Conservation (phyloP, 2,888 invertebrate genomes). For the Sesia bembeciformis region DNA sequence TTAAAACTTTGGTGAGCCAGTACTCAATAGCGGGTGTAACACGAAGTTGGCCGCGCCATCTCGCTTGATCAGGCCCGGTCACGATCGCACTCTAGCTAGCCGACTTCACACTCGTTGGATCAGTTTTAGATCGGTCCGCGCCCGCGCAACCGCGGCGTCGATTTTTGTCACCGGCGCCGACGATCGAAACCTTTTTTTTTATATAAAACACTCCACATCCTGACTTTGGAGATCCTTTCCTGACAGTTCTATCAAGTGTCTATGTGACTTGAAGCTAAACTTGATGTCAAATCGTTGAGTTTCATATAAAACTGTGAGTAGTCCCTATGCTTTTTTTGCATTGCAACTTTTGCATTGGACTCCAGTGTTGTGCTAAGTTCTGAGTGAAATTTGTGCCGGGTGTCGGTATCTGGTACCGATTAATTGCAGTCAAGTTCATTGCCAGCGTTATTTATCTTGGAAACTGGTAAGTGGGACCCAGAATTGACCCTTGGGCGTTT, state of each 20-base stretch:
- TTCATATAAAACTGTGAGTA: background rate
- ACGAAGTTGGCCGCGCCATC: constrained; percentile 13
- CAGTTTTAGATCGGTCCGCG: constrained; percentile 60
- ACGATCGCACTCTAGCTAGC: constrained; percentile 26
- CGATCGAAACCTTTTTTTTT: constrained; percentile 35
- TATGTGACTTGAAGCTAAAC: background rate
- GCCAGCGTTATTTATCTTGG: constrained; percentile 46
- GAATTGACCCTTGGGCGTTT: constrained; percentile 17
- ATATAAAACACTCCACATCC: background rate
- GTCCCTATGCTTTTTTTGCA: constrained; percentile 23
- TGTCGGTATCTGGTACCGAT: constrained; percentile 33
- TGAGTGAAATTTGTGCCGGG: constrained; percentile 42
- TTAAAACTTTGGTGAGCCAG: background rate
- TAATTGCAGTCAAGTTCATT: constrained; percentile 50
- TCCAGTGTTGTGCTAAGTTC: constrained; percentile 29
- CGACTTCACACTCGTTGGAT: constrained; percentile 62
- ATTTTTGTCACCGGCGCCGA: constrained; percentile 17
- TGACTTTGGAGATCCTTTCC: background rate
- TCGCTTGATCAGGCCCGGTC: constrained; percentile 33
- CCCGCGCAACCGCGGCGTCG: constrained; percentile 38
- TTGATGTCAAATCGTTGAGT: background rate
- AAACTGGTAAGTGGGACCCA: constrained; percentile 47
- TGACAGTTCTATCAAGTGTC: background rate
- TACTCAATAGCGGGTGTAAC: background rate
- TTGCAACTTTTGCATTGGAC: constrained; percentile 29